Base-by-base conservation (phyloP, 2,113 vertebrate genomes). In the Rhinopomastus cyanomelas region DNA sequence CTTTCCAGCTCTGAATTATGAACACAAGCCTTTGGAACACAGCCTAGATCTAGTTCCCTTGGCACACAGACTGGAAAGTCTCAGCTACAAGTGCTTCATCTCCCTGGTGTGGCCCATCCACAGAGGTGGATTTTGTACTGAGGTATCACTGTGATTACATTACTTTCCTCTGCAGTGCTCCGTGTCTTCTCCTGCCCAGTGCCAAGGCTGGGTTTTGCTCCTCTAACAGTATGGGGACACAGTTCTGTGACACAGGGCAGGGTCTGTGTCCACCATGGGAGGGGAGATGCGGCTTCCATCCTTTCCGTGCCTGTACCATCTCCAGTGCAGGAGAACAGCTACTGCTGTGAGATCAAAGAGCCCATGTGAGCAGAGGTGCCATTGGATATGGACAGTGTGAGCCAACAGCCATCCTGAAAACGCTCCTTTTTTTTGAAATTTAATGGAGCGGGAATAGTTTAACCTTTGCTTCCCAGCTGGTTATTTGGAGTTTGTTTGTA, bases 301-400 rank as follows among this genome's bases (percentile, higher is more conserved):
- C 27, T 29, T 30, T 39, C 48, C 42, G 42, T 34, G 26, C 21
- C 5, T 0, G 15, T 48, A 30, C 29, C 30, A 3, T 57, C 52
- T 12, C 36, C 2, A 0, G 23, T 2, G 2, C 30, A 7, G 17
- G 1, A 27, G 10, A 27, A 46, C 52, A 48, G 32, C 23, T 10
- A 13, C 48, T 32, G 39, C 64, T 29, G 17, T 2, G 12, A 81
- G 11, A 60, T 62, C 25, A 27, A 32, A 57, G 30, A 42, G 14
- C 4, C 11, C 36, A 56, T 26, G 23, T 13, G 46, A 21, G 27
- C 2, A 1, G 20, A 18, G 3, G 3, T 37, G 27, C 29, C 10
- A 3, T 2, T 1, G 0, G 21, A 5, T n/a, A 7, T 15, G 21
- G 29, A 30, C 1, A 51, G 25, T 8, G 37, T 39, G 18, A 56